Evolutionary conservation across 2,888 invertebrate species (phyloP).

Genomic region (Alentia gelatinosa): DNA sequence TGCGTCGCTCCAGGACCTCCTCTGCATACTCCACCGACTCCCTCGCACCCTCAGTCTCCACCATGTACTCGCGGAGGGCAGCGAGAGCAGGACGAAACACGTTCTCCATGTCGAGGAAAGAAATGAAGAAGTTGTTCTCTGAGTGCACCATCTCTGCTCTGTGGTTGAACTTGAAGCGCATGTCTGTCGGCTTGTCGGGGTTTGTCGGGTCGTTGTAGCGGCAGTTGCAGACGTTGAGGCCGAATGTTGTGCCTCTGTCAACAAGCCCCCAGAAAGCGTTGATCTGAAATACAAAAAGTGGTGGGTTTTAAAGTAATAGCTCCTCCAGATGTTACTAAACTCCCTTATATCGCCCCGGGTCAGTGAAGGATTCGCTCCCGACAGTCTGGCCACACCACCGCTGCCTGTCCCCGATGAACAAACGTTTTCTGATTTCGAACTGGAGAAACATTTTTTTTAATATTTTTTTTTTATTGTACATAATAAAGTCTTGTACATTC

Average conservation of each 20-base stretch:
- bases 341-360: no score
- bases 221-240: conserved; percentile 30
- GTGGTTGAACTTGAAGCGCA: conserved; percentile 47
- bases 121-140: conserved; percentile 51
- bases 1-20: not conserved
- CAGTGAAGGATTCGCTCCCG: no score
- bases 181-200: not conserved
- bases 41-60: conserved; percentile 37
- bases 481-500: no score
- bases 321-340: no score
- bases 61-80: conserved; percentile 27
- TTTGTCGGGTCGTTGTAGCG: conserved; percentile 6
- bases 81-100: conserved; percentile 12
- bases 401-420: no score
- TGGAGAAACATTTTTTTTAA: no score
- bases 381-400: no score
- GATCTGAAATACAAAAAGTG: conserved; percentile 35
- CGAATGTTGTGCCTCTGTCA: conserved; percentile 46
- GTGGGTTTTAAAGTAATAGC: no score
- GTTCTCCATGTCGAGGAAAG: conserved; percentile 53
- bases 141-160: not conserved
- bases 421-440: no score
- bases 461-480: no score
- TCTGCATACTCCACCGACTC: not conserved
- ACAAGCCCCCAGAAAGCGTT: conserved; percentile 6